phyloP scores from a whole-genome alignment of 2,113 vertebrate genomes.

The Pyrgilauda ruficollis region DNA sequence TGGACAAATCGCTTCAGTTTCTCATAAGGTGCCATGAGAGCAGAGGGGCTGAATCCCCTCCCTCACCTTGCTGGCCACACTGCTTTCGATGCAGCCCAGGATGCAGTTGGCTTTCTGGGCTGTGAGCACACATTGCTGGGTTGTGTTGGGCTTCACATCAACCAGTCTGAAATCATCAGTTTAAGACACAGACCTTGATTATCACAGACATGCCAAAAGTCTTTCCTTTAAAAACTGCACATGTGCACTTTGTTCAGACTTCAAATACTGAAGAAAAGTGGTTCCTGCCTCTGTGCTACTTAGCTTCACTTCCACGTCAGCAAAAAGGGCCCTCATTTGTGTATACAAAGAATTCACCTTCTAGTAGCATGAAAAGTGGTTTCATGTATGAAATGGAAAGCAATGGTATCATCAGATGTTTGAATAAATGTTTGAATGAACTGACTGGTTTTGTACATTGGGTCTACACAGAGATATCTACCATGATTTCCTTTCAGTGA shows the following conservation, averaged over 20 bases:
- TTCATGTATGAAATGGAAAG: background rate
- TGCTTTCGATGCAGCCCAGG: background rate
- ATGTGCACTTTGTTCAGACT: background rate
- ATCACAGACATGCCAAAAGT: background rate
- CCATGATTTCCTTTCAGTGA: background rate
- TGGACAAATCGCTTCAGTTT: background rate
- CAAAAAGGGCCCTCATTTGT: background rate
- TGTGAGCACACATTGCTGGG: fast-evolving
- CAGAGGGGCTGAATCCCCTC: background rate
- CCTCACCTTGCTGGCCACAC: fast-evolving
- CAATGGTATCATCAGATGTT: background rate
- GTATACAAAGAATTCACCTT: background rate
- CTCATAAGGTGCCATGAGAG: background rate
- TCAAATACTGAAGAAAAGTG: background rate
- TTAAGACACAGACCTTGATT: background rate
- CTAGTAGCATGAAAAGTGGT: background rate
- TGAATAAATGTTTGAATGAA: background rate
- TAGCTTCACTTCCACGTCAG: background rate
- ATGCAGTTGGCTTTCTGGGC: background rate
- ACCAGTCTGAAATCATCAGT: background rate
- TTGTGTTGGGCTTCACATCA: background rate
- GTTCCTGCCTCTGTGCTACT: background rate
- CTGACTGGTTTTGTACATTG: background rate
- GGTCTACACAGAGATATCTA: background rate
- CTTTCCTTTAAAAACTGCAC: background rate